Conservation (phyloP, 2,888 invertebrate species). For the Aporophyla lueneburgensis region DNA sequence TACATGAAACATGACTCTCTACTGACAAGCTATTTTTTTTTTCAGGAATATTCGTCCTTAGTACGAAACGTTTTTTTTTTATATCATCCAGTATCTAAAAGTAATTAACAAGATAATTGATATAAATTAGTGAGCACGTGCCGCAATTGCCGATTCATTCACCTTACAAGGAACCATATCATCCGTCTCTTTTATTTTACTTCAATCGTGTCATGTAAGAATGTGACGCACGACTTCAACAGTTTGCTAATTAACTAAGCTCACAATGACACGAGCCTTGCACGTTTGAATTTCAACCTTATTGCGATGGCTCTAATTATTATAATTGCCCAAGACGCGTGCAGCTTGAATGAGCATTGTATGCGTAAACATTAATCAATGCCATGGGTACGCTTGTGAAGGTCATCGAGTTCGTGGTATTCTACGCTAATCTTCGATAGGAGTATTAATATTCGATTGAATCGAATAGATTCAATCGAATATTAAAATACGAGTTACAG, state of each 20-base stretch:
- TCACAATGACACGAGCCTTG: slow-evolving; percentile 74
- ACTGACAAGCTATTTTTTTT: slow-evolving; percentile 26
- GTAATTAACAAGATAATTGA: slow-evolving; percentile 22
- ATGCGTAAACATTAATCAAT: slow-evolving; percentile 88
- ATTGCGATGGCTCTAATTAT: slow-evolving; percentile 70
- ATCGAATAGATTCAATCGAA: slow-evolving; percentile 50
- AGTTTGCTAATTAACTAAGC: slow-evolving; percentile 84
- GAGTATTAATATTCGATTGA: neutral
- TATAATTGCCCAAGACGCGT: slow-evolving; percentile 69
- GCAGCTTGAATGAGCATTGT: slow-evolving; percentile 84
- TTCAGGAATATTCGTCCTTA: slow-evolving; percentile 29
- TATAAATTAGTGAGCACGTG: slow-evolving; percentile 70
- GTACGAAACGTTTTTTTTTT: slow-evolving; percentile 8
- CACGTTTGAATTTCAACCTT: slow-evolving; percentile 75
- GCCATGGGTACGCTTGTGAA: slow-evolving; percentile 85
- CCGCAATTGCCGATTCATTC: slow-evolving; percentile 81
- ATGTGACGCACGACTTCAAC: slow-evolving; percentile 81
- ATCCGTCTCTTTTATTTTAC: slow-evolving; percentile 75
- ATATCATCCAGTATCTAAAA: slow-evolving; percentile 16
- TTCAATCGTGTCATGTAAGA: slow-evolving; percentile 73
- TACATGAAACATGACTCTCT: slow-evolving; percentile 14
- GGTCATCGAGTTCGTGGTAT: slow-evolving; percentile 80
- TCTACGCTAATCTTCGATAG: slow-evolving; percentile 74
- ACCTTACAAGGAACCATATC: slow-evolving; percentile 73
- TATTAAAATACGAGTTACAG: slow-evolving; percentile 62